Base-by-base conservation (phyloP, 2,888 invertebrate genomes). In the Barypeithes pellucidus region DNA sequence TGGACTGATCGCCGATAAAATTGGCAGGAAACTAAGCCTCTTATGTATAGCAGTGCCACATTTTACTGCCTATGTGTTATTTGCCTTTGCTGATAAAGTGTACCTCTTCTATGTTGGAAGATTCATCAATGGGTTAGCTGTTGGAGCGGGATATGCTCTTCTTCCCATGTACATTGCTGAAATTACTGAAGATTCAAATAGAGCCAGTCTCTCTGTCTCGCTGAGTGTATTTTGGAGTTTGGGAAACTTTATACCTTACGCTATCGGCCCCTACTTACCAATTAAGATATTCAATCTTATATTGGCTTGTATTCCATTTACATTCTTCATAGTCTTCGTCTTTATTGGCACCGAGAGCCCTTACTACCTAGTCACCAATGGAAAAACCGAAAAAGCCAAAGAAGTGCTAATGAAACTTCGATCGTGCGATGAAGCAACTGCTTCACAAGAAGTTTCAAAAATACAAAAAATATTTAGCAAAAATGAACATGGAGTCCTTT, bases 91-190 rank as follows among this genome's bases (percentile, higher is more conserved):
- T 1, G 66, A 43, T 1, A 72, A 75, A 24, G 75, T 82, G 14
- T 73, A 79, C 39, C 52, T 78, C 12, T 82, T 78, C 59, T 87
- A 86, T 75, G 80, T 84, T 1, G 88, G 87, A 16, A 81, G 89
- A 76, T 78, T 88, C 18, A 70, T 89, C 8, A 84, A 84, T n/a
- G 94, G 94, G 57, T 81, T 93, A 0, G 90, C 90, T 0, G 89
- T 92, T 0, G 92, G 93, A 0, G 90, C 92, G 80, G 87, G 91
- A 12, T 93, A 92, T 86, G 91, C 93, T 0, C 89, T 92, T 1
- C 89, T 91, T 0, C 95, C 96, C 0, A 93, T 95, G 90, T 96
- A 96, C 85, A 91, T 95, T 75, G 94, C 94, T 50, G 96, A 96
- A 85, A 93, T 95, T 43, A 90, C 95, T 0, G 85, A 93, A 87